Conservation (phyloP, 2,888 invertebrate genomes). For the Pandemis cinnamomeana region DNA sequence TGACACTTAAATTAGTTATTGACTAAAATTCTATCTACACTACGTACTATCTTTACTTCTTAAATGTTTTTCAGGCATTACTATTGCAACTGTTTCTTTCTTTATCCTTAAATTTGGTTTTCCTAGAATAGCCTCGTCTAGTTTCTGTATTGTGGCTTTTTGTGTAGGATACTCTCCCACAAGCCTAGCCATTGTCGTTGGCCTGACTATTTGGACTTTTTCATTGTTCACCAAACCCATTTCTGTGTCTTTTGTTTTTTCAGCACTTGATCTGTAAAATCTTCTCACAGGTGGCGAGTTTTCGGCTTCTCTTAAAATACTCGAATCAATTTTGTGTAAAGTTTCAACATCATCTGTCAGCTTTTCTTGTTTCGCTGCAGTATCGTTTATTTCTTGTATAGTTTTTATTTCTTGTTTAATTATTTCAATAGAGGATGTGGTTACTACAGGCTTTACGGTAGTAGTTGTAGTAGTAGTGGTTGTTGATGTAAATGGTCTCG, state of each 20-base stretch:
- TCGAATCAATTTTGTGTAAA: constrained; percentile 56
- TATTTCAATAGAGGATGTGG: constrained; percentile 58
- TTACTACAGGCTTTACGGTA: constrained; percentile 48
- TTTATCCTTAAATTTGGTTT: constrained; percentile 58
- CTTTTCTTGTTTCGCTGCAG: constrained; percentile 60
- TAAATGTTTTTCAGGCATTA: constrained; percentile 55
- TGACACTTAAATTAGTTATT: constrained; percentile 77
- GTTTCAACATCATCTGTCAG: constrained; percentile 68
- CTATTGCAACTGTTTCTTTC: constrained; percentile 54
- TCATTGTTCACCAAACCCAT: constrained; percentile 71
- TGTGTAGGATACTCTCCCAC: constrained; percentile 68
- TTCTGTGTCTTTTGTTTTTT: constrained; percentile 61
- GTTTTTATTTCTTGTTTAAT: constrained; percentile 68
- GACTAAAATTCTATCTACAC: constrained; percentile 66
- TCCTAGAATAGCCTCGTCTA: constrained; percentile 76
- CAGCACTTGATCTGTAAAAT: constrained; percentile 76
- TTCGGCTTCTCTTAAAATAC: constrained; percentile 53
- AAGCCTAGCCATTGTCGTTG: constrained; percentile 62
- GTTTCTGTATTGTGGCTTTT: constrained; percentile 64
- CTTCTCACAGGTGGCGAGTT: constrained; percentile 63
- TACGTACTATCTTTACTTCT: constrained; percentile 62
- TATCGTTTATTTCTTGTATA: constrained; percentile 51
- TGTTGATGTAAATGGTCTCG: constrained; percentile 48
- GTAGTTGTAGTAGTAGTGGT: constrained; percentile 47
- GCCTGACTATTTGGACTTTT: constrained; percentile 73